Percentiles rank a stretch among this genome's conserved stretches.
These are phyloP conservation scores for Scolanthus callimorphus DNA, from an alignment of 92 coral and sea anemone genomes.

Conservation along the genomic window DNA sequence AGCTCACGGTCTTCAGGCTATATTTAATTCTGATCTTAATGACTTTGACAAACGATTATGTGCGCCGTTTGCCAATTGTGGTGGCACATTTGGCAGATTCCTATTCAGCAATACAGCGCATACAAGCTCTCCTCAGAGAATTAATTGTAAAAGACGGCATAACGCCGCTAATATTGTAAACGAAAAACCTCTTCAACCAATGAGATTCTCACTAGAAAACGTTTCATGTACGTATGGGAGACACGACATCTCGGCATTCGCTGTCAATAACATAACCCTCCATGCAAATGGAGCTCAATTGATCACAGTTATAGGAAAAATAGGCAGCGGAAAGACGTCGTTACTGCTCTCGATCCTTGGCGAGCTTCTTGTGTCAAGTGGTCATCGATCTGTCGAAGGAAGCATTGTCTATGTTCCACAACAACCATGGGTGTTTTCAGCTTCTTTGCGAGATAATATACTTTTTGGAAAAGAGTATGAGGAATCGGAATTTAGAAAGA, in stretches of 20 bases:
- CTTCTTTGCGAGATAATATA: slow-evolving; percentile 61
- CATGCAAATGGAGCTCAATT: slow-evolving; percentile 59
- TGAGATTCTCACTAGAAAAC: slow-evolving; percentile 50
- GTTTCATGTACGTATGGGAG: slow-evolving; percentile 74
- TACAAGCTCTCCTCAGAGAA: too few relatives aligned
- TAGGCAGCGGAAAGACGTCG: slow-evolving; percentile 82
- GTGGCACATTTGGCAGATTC: too few relatives aligned
- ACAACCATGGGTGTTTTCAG: slow-evolving; percentile 61
- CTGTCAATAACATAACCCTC: slow-evolving; percentile 47
- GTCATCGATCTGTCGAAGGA: slow-evolving; percentile 57
- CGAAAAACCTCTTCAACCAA: too few relatives aligned
- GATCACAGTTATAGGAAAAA: slow-evolving; percentile 69
- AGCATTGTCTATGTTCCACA: slow-evolving; percentile 76
- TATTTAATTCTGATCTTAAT: too few relatives aligned
- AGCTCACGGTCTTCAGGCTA: too few relatives aligned
- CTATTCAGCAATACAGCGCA: too few relatives aligned
- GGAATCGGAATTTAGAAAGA: slow-evolving; percentile 74
- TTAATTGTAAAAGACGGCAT: too few relatives aligned
- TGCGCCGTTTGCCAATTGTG: too few relatives aligned
- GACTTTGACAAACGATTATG: too few relatives aligned
- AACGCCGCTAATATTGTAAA: too few relatives aligned
- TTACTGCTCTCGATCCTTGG: slow-evolving; percentile 69
- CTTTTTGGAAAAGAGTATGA: slow-evolving; percentile 66
- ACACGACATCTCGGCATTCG: slow-evolving; percentile 45
- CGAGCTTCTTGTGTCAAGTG: slow-evolving; percentile 73